A percentile compares a stretch with the other conserved stretches of the same genome.
phyloP scores from a whole-genome alignment of 2,888 invertebrate genomes.

The Drosophila pseudotalamancana region DNA sequence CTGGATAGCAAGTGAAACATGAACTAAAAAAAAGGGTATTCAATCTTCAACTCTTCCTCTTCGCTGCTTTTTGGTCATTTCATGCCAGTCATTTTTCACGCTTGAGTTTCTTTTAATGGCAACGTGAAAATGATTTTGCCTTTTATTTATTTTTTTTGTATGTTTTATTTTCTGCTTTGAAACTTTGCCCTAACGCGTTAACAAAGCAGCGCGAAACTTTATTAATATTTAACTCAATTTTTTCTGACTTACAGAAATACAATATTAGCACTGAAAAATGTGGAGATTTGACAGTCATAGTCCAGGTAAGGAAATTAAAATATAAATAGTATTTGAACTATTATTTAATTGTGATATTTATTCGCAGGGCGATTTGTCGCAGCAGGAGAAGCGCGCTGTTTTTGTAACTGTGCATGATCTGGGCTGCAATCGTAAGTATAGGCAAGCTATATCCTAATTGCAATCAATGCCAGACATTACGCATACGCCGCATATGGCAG shows the following conservation, averaged over 20 bases:
- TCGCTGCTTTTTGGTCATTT: conserved; percentile 78
- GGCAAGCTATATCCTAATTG: not conserved
- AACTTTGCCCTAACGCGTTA: conserved; percentile 18
- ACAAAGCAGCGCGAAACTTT: conserved; percentile 22
- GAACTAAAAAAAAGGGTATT: conserved; percentile 7
- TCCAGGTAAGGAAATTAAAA: conserved; percentile 86
- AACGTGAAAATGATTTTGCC: conserved; percentile 61
- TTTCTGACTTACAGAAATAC: conserved; percentile 90
- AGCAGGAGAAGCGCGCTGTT: conserved; percentile 92
- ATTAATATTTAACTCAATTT: conserved; percentile 29
- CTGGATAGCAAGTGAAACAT: too few species aligned
- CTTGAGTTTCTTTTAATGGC: conserved; percentile 61
- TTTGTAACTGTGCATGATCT: conserved; percentile 95
- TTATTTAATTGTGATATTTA: not conserved
- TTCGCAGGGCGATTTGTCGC: conserved; percentile 91
- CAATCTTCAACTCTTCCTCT: not conserved
- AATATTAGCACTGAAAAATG: conserved; percentile 90
- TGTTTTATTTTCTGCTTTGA: conserved; percentile 24
- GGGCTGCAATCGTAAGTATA: conserved; percentile 90
- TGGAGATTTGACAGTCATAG: conserved; percentile 90
- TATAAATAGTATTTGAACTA: not conserved
- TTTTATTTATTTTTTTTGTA: conserved; percentile 20
- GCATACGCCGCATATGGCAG: conserved; percentile 84
- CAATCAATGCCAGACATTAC: not conserved
- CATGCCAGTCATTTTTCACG: conserved; percentile 72